phyloP scores from a whole-genome alignment of 2,888 invertebrate genomes.

The Limnephilus lunatus region DNA sequence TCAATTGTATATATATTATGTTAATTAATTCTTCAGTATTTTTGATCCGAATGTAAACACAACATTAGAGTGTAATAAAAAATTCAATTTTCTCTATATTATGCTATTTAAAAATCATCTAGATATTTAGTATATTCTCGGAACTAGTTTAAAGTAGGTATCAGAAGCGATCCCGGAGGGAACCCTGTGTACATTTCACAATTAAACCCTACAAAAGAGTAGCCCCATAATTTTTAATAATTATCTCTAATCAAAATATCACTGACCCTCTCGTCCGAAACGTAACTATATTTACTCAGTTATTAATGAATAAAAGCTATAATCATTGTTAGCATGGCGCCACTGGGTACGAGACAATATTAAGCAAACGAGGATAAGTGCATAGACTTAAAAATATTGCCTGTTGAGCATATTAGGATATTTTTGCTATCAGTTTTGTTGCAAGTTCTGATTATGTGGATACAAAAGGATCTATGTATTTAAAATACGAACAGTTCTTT shows the following conservation, averaged over 20 bases:
- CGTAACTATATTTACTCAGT: conserved; percentile 28
- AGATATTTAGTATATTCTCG: background rate
- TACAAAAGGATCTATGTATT: background rate
- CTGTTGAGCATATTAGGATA: too few relatives aligned
- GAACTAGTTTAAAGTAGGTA: background rate
- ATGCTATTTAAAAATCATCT: background rate
- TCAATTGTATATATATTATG: background rate
- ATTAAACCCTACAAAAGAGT: background rate
- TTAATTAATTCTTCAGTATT: background rate
- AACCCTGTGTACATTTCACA: background rate
- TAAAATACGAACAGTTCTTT: too few relatives aligned
- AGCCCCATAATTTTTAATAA: conserved; percentile 32
- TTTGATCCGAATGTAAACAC: background rate
- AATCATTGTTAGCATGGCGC: conserved; percentile 25
- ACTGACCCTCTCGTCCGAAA: conserved; percentile 17
- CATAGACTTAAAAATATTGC: background rate
- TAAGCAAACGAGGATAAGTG: background rate
- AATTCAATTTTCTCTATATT: background rate
- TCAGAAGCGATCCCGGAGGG: background rate
- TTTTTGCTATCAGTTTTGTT: too few relatives aligned
- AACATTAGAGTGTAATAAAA: background rate
- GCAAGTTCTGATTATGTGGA: background rate
- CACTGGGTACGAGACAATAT: background rate
- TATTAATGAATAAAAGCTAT: conserved; percentile 39
- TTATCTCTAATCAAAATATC: conserved; percentile 44